Base-by-base conservation (phyloP, 2,888 invertebrate species). In the Caenorhabditis sulstoni region DNA sequence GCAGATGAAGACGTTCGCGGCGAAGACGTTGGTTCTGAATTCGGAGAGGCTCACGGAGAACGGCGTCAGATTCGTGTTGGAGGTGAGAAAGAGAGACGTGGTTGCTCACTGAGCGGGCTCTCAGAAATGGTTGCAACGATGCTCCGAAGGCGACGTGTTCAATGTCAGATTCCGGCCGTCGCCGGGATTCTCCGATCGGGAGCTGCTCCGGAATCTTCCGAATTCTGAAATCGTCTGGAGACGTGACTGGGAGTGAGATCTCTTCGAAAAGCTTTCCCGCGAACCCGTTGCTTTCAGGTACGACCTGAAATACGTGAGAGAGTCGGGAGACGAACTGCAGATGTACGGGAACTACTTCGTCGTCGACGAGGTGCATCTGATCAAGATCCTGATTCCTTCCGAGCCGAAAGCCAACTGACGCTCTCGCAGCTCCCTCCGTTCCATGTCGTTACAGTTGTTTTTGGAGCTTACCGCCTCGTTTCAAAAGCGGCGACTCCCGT, bases 381-480 rank as follows among this genome's bases (percentile, higher is more conserved):
- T 53, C 5, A 53, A 53, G 41, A 14, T 49, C 22, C 22, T 52
- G 52, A 23, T 29, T 11, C 52, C 29, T 53, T n/a, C 16, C 18
- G n/a, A 29, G 9, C n/a, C 14, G 52, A 11, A 50, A 50, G 11
- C 9, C 20, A 7, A 3, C 29, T 29, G 7, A 3, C 41, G 18
- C 41, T 14, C 18, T 55, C 37, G 3, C 29, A n/a, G 37, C 39
- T 39, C 55, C 18, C 29, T 20, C 55, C 9, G 20, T 41, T 53
- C 16, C 39, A 4, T 55, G 39, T 39, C 37, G 37, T 57, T 41
- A 20, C 57, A 57, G 57, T 39, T 57, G 57, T 57, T 57, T 57
- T 41, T 7, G 20, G 22, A 20, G 57, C 39, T 57, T 57, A 57
- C 39, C n/a, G 12, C 1, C 22, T 41, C n/a, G 7, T 47, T 47